Evolutionary conservation across 2,797 vertebrate species (phyloP), one percentile per base, ranked within the genome.

Genomic region (Rhynchonycteris naso): DNA sequence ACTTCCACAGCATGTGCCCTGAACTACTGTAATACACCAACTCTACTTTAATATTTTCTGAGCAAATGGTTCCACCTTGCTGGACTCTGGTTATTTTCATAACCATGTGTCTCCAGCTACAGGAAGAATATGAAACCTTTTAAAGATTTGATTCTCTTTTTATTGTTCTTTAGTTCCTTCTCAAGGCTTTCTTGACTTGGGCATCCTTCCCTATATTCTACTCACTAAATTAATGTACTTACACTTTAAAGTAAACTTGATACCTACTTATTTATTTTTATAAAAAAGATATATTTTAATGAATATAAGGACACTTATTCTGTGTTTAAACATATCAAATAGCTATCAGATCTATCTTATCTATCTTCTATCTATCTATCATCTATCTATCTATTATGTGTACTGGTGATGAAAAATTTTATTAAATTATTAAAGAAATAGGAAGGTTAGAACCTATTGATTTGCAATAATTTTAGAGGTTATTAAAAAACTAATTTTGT

Each of bases 401-500:
- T 52, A 24, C 12, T 61, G 24, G n/a, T 79, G 13, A 59, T 68
- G 26, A 50, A 28, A 58, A 56, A 26, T 30, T 21, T 54, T 68
- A 35, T 28, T 76, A 24, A 59, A 1, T 47, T 91, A 69, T 30
- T 52, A 11, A 1, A 79, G 10, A 5, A 90, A 66, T 12, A 69
- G 4, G 9, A 26, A 1, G 24, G 59, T 50, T 56, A 93, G 18
- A 91, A 69, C 4, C 68, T 81, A 15, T 3, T 16, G 15, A 93
- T 76, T 82, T 86, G 13, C 10, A 58, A 19, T 86, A 35, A 85
- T 1, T 80, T 43, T 59, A 74, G 16, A 56, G 11, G 2, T 63
- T 56, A 75, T 58, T 92, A 28, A 91, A 88, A n/a, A 88, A n/a
- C 12, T 91, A 63, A 83, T 47, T 78, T 93, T 76, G 12, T 1